These are phyloP conservation scores for Hyposoter dolosus DNA, from an alignment of 2,888 invertebrate species.

Conservation along the genomic window DNA sequence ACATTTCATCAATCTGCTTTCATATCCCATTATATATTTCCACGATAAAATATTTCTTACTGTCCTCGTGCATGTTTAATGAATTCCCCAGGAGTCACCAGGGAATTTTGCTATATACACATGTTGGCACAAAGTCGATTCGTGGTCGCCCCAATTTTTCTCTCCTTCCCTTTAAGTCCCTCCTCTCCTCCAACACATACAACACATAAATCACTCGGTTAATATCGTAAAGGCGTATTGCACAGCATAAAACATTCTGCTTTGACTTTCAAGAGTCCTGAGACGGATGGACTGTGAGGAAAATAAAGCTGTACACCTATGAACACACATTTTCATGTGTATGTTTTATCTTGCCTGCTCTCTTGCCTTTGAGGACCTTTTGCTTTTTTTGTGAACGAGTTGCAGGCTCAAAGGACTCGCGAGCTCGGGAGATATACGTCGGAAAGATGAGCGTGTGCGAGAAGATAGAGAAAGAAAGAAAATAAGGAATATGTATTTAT, in stretches of 20 bases:
- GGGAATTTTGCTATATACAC: background rate
- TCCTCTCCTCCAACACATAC: background rate
- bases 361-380: conserved; percentile 7
- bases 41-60: background rate
- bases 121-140: conserved; percentile 28
- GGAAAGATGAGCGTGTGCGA: conserved; percentile 17
- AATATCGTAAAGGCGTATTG: conserved; percentile 13
- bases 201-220: conserved; percentile 3
- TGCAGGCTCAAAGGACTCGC: conserved; percentile 56
- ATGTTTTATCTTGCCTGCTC: background rate
- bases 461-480: conserved; percentile 2
- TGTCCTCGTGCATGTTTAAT: conserved; percentile 22
- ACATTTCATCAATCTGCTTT: conserved; percentile 39
- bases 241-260: conserved; percentile 4
- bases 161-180: background rate
- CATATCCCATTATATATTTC: conserved; percentile 10
- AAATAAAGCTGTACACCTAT: background rate
- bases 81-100: background rate
- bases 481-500: conserved; percentile 34
- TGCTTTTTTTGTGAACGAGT: conserved; percentile 36
- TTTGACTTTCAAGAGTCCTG: conserved; percentile 3
- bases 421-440: conserved; percentile 29
- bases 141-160: conserved; percentile 48
- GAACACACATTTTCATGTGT: background rate
- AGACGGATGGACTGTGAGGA: background rate